These are phyloP conservation scores for Thamnophis sirtalis DNA, from an alignment of 2,113 vertebrate genomes.

Conservation along the genomic window DNA sequence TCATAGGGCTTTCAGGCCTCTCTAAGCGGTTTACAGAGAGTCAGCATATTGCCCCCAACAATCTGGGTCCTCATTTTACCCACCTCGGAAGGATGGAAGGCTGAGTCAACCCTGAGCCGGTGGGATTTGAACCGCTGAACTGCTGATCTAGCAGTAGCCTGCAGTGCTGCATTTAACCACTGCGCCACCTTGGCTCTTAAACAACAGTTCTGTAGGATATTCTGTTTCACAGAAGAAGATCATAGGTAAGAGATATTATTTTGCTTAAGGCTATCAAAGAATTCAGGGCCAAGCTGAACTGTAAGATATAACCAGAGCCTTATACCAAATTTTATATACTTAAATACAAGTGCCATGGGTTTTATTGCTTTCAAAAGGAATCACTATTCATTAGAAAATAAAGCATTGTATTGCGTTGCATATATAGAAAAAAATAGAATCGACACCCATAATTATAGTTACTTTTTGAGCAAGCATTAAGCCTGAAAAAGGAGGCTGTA, in stretches of 20 bases:
- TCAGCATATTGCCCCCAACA: too few species aligned
- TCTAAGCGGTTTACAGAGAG: too few species aligned
- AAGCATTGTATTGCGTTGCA: neutral
- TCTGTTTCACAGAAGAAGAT: neutral
- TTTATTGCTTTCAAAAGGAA: neutral
- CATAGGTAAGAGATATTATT: neutral
- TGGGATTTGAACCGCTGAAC: too few species aligned
- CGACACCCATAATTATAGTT: accelerated
- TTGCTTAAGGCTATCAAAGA: neutral
- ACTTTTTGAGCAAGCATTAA: constrained; percentile 27
- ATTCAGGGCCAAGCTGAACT: neutral
- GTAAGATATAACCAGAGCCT: neutral
- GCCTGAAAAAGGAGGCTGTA: neutral
- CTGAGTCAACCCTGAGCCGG: too few species aligned
- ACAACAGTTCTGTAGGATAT: neutral
- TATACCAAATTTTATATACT: neutral
- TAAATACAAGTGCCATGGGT: neutral
- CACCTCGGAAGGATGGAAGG: too few species aligned
- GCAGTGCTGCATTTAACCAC: too few species aligned
- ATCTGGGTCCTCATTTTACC: too few species aligned
- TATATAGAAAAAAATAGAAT: neutral
- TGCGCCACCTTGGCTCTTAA: too few species aligned
- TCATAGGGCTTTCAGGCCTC: too few species aligned
- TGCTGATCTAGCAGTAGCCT: too few species aligned
- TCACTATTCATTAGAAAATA: neutral